phyloP scores from a whole-genome alignment of 2,113 vertebrate genomes.

The Anarrhichthys ocellatus region DNA sequence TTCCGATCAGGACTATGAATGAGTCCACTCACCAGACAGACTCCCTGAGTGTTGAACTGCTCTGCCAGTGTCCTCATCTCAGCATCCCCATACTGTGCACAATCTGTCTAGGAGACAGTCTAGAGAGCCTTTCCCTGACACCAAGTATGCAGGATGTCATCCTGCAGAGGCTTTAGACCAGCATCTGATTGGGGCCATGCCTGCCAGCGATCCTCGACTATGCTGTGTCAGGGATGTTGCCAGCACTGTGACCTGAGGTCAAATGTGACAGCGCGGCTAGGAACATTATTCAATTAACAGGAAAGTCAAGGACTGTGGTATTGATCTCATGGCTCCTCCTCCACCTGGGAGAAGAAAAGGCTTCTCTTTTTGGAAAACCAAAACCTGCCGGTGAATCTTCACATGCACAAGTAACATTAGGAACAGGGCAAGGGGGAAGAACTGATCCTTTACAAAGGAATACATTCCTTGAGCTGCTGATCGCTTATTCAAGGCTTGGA shows the following conservation, averaged over 20 bases:
- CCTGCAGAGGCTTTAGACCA: neutral
- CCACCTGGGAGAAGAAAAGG: conserved; percentile 11
- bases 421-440: neutral
- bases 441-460: neutral
- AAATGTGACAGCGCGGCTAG: neutral
- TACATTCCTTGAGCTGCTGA: conserved; percentile 8
- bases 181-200: neutral
- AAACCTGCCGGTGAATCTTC: neutral
- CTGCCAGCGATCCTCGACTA: neutral
- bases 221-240: neutral
- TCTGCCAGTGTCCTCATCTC: neutral
- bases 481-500: neutral
- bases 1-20: neutral
- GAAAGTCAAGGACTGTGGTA: conserved; percentile 4
- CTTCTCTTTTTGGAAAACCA: neutral
- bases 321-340: conserved; percentile 11
- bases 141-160: neutral
- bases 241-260: neutral
- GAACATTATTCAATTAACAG: neutral
- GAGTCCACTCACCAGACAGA: neutral
- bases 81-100: neutral
- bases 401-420: neutral
- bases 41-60: neutral
- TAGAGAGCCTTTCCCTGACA: neutral
- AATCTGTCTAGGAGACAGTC: neutral